Base-by-base conservation (phyloP, 2,888 invertebrate genomes). In the Kuschelorhynchus macadamiae region DNA sequence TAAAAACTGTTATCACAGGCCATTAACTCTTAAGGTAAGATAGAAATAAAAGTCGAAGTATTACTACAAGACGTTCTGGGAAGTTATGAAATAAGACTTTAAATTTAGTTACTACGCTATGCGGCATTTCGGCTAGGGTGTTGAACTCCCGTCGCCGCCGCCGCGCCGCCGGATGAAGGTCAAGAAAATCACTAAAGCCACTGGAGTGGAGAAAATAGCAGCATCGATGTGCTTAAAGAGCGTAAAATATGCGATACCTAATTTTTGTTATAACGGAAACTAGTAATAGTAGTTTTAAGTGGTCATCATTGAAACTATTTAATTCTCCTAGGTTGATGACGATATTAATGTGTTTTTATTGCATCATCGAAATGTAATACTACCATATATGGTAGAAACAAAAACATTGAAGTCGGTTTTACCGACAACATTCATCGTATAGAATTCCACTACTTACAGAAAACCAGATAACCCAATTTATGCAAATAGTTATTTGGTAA, bases 111-210 rank as follows among this genome's bases (percentile, higher is more conserved):
- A 8, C 39, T 52, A 3, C 36, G 55, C 56, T 46, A 44, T 57
- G 56, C 46, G 33, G 56, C 56, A 57, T 57, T 44, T 42, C 33
- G 49, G n/a, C 46, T 42, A 39, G 65, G 65, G 52, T 65, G 44
- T 65, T 65, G 65, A 65, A 65, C 65, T 65, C 56, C 47, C 41
- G 50, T 17, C 65, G 50, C 20, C 49, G 62, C 50, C n/a, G 25
- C 33, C 42, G 46, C 39, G 16, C 9, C 46, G 41, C 14, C 20
- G 25, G 39, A 59, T 56, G 60, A 60, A 66, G 62, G 69, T 49
- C 53, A 61, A 71, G 61, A 56, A 60, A 66, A 62, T 68, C 56
- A 55, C 47, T 25, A 50, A 39, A 63, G 47, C 41, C 66, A 47
- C 49, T 59, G 57, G 59, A 63, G 52, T 52, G 67, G 18, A 62